These are phyloP conservation scores for Oligia latruncula DNA, from an alignment of 2,888 invertebrate genomes.

Conservation along the genomic window DNA sequence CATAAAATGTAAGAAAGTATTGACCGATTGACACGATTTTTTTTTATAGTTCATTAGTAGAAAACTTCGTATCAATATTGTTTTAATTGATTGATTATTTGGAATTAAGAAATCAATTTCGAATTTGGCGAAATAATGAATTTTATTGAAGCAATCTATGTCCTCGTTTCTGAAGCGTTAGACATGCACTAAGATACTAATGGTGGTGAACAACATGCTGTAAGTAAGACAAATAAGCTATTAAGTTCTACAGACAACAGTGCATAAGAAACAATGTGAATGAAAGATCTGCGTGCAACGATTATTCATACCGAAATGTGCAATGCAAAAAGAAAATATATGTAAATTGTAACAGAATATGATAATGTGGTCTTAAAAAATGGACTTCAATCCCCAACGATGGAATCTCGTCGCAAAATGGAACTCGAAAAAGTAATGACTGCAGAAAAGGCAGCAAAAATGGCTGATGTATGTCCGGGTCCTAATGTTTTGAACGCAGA, in stretches of 20 bases:
- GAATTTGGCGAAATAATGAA: constrained; percentile 51
- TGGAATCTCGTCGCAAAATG: constrained; percentile 50
- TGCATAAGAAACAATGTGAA: constrained; percentile 79
- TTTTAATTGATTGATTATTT: constrained; percentile 65
- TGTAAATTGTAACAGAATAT: constrained; percentile 59
- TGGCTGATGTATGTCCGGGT: constrained; percentile 22
- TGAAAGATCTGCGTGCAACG: constrained; percentile 85
- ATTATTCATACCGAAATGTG: constrained; percentile 64
- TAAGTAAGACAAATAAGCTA: constrained; percentile 72
- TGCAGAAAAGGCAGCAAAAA: constrained; percentile 30
- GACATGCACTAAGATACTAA: constrained; percentile 69
- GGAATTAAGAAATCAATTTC: constrained; percentile 55
- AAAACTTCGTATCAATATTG: constrained; percentile 54
- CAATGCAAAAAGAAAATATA: constrained; percentile 53
- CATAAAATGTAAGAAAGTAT: constrained; percentile 65
- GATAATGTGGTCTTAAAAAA: constrained; percentile 49
- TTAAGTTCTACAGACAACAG: constrained; percentile 71
- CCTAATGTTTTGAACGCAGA: constrained; percentile 76
- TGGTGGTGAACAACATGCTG: constrained; percentile 71
- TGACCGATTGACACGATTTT: constrained; percentile 63
- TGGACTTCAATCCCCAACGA: constrained; percentile 56
- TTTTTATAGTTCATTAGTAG: constrained; percentile 64
- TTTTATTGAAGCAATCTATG: constrained; percentile 60
- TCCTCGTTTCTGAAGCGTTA: constrained; percentile 55
- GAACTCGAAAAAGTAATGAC: constrained; percentile 44